Conservation (phyloP, 2,797 vertebrate genomes). For the Linurgus olivaceus region DNA sequence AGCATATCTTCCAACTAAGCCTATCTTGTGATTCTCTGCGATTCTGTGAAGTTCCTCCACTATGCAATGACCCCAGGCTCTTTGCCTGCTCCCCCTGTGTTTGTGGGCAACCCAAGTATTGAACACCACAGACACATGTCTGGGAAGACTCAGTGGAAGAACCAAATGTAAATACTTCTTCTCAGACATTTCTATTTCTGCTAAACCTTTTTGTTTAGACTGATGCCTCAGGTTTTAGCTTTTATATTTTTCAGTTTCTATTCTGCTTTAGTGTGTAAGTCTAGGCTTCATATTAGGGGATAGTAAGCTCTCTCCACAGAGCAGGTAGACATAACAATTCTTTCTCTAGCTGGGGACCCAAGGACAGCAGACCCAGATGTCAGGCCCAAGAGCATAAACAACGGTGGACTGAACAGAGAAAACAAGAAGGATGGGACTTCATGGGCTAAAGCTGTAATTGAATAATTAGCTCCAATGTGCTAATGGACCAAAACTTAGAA, state of each 20-base stretch:
- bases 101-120: not conserved
- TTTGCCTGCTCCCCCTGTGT: not conserved
- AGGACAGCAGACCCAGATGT: not conserved
- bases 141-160: not conserved
- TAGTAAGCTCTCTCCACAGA: not conserved
- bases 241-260: not conserved
- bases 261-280: not conserved
- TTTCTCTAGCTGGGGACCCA: not conserved
- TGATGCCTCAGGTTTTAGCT: not conserved
- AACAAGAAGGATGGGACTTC: not conserved
- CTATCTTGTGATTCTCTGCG: not conserved
- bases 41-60: not conserved
- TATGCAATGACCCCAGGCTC: not conserved
- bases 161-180: not conserved
- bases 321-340: not conserved
- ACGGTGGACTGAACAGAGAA: not conserved
- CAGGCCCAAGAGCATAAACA: not conserved
- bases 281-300: not conserved
- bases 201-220: not conserved
- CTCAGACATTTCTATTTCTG: not conserved
- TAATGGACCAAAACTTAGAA: not conserved
- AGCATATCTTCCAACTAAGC: not conserved
- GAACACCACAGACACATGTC: not conserved
- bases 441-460: not conserved
- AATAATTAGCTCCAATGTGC: not conserved